Evolutionary conservation across 2,113 vertebrate genomes (phyloP).

Genomic region (Crotalus horridus): DNA sequence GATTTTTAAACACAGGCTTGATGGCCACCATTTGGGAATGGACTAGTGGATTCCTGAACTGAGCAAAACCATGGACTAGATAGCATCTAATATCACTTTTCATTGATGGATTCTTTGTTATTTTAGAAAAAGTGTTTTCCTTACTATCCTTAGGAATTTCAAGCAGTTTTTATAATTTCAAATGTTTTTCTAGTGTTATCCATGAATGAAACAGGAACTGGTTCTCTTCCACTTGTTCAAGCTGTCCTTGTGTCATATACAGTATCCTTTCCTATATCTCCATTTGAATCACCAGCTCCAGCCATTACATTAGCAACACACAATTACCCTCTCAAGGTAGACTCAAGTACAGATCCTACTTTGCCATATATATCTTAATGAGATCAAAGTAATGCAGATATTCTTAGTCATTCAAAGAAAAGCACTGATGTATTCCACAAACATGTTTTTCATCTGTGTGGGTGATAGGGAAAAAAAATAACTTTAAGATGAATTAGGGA

Average conservation of each 20-base stretch:
- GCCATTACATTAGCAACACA: conserved; percentile 82
- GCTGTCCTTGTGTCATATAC: conserved; percentile 64
- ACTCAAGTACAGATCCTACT: conserved; percentile 72
- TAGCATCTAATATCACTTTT: background rate
- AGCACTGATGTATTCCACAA: conserved; percentile 60
- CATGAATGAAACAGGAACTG: conserved; percentile 46
- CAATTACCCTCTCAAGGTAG: conserved; percentile 80
- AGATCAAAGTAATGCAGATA: conserved; percentile 62
- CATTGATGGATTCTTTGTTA: background rate
- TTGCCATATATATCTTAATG: conserved; percentile 69
- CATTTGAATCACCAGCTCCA: conserved; percentile 70
- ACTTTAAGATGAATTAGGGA: conserved; percentile 38
- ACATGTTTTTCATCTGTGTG: conserved; percentile 46
- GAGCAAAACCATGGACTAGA: background rate
- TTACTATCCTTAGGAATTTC: conserved; percentile 35
- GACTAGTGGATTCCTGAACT: background rate
- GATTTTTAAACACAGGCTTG: background rate
- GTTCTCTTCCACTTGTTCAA: conserved; percentile 47
- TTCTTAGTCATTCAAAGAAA: conserved; percentile 56
- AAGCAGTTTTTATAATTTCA: conserved; percentile 21
- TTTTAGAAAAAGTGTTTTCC: conserved; percentile 7
- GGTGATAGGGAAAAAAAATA: background rate
- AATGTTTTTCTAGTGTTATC: conserved; percentile 33
- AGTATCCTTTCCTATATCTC: conserved; percentile 67
- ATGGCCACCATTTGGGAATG: background rate